Base-by-base conservation (phyloP, 2,888 invertebrate genomes). In the Crematogaster levior region DNA sequence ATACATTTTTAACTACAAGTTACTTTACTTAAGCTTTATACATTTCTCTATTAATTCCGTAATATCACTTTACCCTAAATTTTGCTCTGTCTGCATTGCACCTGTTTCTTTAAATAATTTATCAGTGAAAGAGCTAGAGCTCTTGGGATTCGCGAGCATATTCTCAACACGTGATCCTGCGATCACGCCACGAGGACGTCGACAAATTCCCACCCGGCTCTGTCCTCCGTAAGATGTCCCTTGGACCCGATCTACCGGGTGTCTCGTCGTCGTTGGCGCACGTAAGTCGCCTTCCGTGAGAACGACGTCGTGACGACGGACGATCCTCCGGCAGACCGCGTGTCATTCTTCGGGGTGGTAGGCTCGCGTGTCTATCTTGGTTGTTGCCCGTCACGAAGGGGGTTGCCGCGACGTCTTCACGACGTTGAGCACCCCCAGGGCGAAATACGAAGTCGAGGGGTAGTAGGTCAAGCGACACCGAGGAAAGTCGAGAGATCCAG, bases 401-500 rank as follows among this genome's bases (percentile, higher is more conserved):
- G 66, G 30, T 37, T 15, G 66, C 53, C 63, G 73, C 85, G 81
- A 74, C 60, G 63, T 66, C 53, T 72, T 53, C 58, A 37, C 56
- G 75, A 85, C 86, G 87, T 90, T 91, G 90, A 90, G 91, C 90
- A 92, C 90, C 92, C 89, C 91, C 87, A 88, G 86, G 88, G 89
- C 85, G 88, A 91, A 90, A 90, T 91, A 90, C 84, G 86, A 83
- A 82, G 82, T 86, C 87, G 85, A 89, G 88, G 89, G 85, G 84
- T 89, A 91, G 90, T 91, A 89, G 92, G 93, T 92, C 92, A 92
- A 91, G 90, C 88, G 84, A 81, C 80, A 85, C 72, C 79, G 85
- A 77, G 84, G 68, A 82, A 73, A 85, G 65, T 72, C 24, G 72
- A 40, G 83, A 81, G 82, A 85, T 84, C 58, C 77, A 58, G 79